A percentile compares a stretch with the other conserved stretches of the same genome.
Conservation (phyloP, 2,888 invertebrate genomes). For the Nineta flava region DNA sequence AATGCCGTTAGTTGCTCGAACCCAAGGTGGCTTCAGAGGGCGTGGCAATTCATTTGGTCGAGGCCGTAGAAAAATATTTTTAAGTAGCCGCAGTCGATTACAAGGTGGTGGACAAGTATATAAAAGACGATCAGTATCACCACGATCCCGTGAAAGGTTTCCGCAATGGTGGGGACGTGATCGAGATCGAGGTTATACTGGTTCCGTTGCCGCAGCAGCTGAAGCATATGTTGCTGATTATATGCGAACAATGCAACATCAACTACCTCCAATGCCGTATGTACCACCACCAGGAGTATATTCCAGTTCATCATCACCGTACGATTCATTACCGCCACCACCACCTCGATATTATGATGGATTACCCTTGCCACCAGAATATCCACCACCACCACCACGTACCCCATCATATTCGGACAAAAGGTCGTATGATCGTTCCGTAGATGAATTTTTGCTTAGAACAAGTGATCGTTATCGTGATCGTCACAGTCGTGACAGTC, state of each 20-base stretch:
- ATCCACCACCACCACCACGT: conserved; percentile 38
- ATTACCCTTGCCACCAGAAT: conserved; percentile 56
- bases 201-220: conserved; percentile 51
- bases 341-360: conserved; percentile 73
- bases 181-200: conserved; percentile 29
- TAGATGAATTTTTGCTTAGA: conserved; percentile 75
- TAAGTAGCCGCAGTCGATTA: conserved; percentile 46
- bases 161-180: conserved; percentile 43
- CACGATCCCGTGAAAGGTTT: conserved; percentile 39
- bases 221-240: conserved; percentile 80
- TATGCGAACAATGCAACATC: conserved; percentile 77
- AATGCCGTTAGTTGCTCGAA: conserved; percentile 31
- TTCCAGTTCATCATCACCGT: conserved; percentile 36
- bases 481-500: conserved; percentile 20
- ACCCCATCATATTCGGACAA: conserved; percentile 48
- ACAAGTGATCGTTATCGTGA: conserved; percentile 48
- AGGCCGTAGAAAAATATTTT: conserved; percentile 44
- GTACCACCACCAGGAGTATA: conserved; percentile 47
- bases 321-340: conserved; percentile 47
- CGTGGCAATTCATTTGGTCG: conserved; percentile 33
- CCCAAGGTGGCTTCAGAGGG: conserved; percentile 35
- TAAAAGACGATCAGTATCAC: conserved; percentile 41
- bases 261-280: conserved; percentile 71
- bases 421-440: conserved; percentile 74
- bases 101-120: conserved; percentile 32